Conservation (phyloP, 2,888 invertebrate genomes). For the Petrolisthes cinctipes region DNA sequence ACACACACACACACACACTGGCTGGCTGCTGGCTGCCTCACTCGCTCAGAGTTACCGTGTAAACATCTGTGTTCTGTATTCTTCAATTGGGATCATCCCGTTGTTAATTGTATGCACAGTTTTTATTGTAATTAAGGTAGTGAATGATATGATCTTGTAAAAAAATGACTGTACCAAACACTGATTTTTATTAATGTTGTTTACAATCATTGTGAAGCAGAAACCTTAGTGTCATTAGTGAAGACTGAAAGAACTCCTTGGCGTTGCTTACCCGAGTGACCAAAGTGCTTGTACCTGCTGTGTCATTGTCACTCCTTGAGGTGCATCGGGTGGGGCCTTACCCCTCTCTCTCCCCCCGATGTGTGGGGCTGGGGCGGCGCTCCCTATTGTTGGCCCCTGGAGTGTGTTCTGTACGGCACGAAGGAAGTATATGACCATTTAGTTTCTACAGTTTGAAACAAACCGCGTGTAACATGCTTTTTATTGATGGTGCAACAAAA, state of each 20-base stretch:
- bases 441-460: constrained; percentile 37
- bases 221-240: constrained; percentile 50
- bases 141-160: constrained; percentile 50
- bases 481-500: constrained; percentile 58
- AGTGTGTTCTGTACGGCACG: constrained; percentile 35
- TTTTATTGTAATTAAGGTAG: constrained; percentile 56
- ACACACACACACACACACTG: background rate
- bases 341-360: constrained; percentile 14
- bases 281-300: constrained; percentile 52
- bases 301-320: constrained; percentile 40
- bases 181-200: constrained; percentile 63
- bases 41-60: constrained; percentile 39
- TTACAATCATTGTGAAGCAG: constrained; percentile 61
- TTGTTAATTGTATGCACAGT: constrained; percentile 63
- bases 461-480: constrained; percentile 58
- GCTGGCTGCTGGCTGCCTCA: constrained; percentile 33
- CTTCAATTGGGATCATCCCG: constrained; percentile 50
- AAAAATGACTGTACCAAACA: constrained; percentile 56
- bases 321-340: background rate
- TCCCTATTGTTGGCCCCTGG: background rate
- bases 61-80: constrained; percentile 51
- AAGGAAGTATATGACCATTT: constrained; percentile 41
- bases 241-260: constrained; percentile 46
- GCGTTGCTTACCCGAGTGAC: constrained; percentile 53
- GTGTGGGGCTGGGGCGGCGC: constrained; percentile 11